Percentiles rank a stretch among this genome's conserved stretches.
Evolutionary conservation across 2,113 vertebrate genomes (phyloP).

Genomic region (Crotalus tigris): DNA sequence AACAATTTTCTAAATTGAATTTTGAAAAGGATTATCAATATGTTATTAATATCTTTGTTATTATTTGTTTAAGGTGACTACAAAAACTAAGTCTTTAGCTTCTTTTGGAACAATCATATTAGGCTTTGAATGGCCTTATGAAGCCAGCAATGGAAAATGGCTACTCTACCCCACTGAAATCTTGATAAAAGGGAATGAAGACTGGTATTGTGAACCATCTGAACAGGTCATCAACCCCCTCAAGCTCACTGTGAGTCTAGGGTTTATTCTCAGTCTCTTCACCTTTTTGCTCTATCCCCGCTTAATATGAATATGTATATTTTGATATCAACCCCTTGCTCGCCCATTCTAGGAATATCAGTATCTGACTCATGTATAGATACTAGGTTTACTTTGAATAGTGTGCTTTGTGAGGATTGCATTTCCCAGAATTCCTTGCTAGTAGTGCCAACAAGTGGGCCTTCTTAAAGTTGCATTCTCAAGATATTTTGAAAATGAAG

Average conservation of each 20-base stretch:
- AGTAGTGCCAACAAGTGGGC: background rate
- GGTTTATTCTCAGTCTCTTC: background rate
- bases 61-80: constrained; percentile 71
- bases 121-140: constrained; percentile 88
- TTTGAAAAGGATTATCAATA: background rate
- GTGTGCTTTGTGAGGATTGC: background rate
- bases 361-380: background rate
- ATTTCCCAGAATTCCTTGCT: background rate
- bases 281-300: no score
- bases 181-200: constrained; percentile 64
- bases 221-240: constrained; percentile 80
- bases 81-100: constrained; percentile 73
- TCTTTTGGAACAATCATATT: constrained; percentile 79
- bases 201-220: constrained; percentile 74
- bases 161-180: constrained; percentile 90
- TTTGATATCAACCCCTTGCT: background rate
- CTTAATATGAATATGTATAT: background rate
- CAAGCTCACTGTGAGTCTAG: constrained; percentile 82
- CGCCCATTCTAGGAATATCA: no score
- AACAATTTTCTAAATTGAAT: background rate
- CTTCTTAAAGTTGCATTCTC: background rate
- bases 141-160: constrained; percentile 91
- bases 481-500: background rate
- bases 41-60: background rate
- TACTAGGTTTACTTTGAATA: background rate